Evolutionary conservation across 2,113 vertebrate species (phyloP).

Genomic region (Odobenus rosmarus): DNA sequence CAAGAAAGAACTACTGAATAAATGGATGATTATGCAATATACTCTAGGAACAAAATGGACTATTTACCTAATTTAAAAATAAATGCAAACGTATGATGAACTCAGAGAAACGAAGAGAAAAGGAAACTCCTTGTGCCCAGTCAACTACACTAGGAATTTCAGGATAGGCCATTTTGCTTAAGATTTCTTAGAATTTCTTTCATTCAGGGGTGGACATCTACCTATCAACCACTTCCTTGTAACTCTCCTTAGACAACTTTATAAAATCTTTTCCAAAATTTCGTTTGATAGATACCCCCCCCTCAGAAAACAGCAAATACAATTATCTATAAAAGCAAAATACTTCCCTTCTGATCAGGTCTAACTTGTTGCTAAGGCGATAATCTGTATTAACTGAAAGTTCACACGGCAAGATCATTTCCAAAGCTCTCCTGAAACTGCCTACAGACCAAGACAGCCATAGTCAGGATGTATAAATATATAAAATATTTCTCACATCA

Average conservation of each 20-base stretch:
- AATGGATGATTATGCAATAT: background rate
- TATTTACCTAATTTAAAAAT: background rate
- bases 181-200: slow-evolving; percentile 2
- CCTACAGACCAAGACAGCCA: background rate
- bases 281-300: background rate
- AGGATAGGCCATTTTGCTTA: background rate
- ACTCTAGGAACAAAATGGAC: background rate
- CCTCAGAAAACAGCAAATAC: background rate
- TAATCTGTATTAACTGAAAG: background rate
- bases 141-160: background rate
- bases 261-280: background rate
- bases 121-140: background rate
- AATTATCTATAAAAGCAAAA: slow-evolving; percentile 13
- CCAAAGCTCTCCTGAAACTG: background rate
- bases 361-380: background rate
- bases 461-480: background rate
- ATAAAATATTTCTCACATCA: background rate
- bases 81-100: background rate
- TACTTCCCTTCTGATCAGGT: background rate
- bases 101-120: background rate
- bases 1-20: background rate
- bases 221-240: background rate
- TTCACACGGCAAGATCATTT: background rate
- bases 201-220: background rate
- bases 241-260: background rate